Evolutionary conservation across 1,140 invertebrate species (phyloP), one percentile per base, ranked within the genome.

Genomic region (Liolophura sinensis): DNA sequence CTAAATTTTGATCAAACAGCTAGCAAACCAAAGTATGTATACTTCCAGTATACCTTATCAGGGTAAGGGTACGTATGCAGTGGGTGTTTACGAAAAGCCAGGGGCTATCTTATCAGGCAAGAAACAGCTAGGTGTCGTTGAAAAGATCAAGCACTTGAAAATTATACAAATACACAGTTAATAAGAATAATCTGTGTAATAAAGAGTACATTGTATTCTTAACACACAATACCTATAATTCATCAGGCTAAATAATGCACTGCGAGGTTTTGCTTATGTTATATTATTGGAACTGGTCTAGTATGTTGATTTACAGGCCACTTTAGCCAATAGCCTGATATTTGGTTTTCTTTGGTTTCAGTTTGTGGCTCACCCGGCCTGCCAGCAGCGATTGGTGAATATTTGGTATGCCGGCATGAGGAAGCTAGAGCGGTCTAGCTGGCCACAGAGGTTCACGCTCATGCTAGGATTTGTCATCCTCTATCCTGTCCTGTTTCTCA

Each of bases 361-460:
- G 83, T 85, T 85, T 69, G 81, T 85, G 15, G 75, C 83, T 15
- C 82, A 84, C 65, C 74, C 84, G 5, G 81, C 76, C 55, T 84
- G 83, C 68, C 84, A 85, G 58, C 83, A 85, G 65, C 74, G 81
- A 24, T 60, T 85, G 61, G 77, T 80, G 16, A 63, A 74, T 1
- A 76, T 78, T 31, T 89, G 90, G 90, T 82, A 79, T 65, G 65
- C 70, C 18, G 77, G 77, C 0, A 68, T 79, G 62, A 72, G 70
- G 14, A 65, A 67, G 12, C 68, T 79, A 46, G 70, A 80, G 63
- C 64, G 74, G 25, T 71, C 73, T 0, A 60, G 65, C 12, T 73
- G 73, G 62, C 15, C 66, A 0, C 67, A 67, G 24, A 70, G 76
- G 9, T 63, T 76, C 1, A 15, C 64, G 12, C 68, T 81, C 61